These are phyloP conservation scores for Lucilia sericata DNA, from an alignment of 1,140 invertebrate species.

Conservation along the genomic window DNA sequence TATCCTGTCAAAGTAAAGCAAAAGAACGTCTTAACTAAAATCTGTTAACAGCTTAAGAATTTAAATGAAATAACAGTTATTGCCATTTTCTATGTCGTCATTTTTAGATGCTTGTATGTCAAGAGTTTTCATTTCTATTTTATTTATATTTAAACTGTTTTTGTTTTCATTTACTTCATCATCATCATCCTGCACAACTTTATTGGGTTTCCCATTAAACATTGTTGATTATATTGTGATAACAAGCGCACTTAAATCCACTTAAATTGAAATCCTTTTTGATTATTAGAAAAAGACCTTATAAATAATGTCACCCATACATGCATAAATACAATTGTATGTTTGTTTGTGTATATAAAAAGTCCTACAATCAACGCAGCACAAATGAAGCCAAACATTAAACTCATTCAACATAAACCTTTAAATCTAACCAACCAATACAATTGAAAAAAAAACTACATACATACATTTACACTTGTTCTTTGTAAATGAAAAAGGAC, in stretches of 20 bases:
- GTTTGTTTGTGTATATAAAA: background rate
- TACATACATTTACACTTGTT: no score
- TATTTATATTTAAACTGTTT: background rate
- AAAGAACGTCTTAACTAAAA: background rate
- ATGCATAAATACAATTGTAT: background rate
- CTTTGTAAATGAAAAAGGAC: no score
- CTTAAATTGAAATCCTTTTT: constrained; percentile 29
- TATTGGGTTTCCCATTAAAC: constrained; percentile 16
- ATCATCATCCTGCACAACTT: background rate
- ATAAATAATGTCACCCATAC: background rate
- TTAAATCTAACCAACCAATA: no score
- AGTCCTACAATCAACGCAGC: background rate
- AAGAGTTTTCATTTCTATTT: background rate
- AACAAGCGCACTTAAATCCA: constrained; percentile 26
- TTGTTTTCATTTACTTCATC: no score
- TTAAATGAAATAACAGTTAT: background rate
- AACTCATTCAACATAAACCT: no score
- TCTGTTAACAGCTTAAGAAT: background rate
- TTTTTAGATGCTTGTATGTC: background rate
- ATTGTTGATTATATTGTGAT: constrained; percentile 21
- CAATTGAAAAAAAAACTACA: no score
- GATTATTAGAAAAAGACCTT: constrained; percentile 15
- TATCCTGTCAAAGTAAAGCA: background rate
- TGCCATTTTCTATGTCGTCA: background rate
- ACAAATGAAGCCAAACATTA: background rate